Evolutionary conservation across 2,888 invertebrate species (phyloP).

Genomic region (Nemotelus pantherinus): DNA sequence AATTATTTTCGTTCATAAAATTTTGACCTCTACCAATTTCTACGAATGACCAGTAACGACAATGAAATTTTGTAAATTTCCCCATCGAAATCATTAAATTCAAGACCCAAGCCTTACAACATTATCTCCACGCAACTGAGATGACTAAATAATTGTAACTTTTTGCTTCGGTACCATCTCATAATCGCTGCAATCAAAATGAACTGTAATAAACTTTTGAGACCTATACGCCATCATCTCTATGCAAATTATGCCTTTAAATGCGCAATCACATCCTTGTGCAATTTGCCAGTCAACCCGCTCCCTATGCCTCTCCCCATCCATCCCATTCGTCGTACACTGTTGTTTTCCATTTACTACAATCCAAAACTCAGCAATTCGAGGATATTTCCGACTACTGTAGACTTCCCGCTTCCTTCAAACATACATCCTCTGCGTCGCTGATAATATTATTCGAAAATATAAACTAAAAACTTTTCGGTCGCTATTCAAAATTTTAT

Average conservation of each 20-base stretch:
- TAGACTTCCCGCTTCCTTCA: too few species aligned
- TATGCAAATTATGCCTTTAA: constrained; percentile 37
- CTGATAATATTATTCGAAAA: constrained; percentile 28
- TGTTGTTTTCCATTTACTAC: not conserved
- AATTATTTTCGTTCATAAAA: too few species aligned
- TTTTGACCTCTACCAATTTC: too few species aligned
- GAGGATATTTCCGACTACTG: too few species aligned
- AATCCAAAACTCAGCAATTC: too few species aligned
- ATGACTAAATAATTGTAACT: too few species aligned
- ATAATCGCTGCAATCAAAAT: not conserved
- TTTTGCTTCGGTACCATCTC: too few species aligned
- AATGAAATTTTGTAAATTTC: too few species aligned
- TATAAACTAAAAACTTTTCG: constrained; percentile 39
- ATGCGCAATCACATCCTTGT: constrained; percentile 15
- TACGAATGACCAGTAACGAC: too few species aligned
- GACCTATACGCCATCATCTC: not conserved
- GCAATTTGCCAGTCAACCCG: not conserved
- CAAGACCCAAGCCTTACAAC: too few species aligned
- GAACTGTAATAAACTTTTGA: constrained; percentile 13
- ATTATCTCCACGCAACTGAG: too few species aligned
- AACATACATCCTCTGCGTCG: not conserved
- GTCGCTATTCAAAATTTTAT: constrained; percentile 31
- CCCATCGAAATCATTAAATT: too few species aligned
- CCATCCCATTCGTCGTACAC: not conserved
- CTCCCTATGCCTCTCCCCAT: not conserved